Evolutionary conservation across 2,888 invertebrate genomes (phyloP), one percentile per base, ranked within the genome.

Genomic region (Tenthredo scrophulariae): DNA sequence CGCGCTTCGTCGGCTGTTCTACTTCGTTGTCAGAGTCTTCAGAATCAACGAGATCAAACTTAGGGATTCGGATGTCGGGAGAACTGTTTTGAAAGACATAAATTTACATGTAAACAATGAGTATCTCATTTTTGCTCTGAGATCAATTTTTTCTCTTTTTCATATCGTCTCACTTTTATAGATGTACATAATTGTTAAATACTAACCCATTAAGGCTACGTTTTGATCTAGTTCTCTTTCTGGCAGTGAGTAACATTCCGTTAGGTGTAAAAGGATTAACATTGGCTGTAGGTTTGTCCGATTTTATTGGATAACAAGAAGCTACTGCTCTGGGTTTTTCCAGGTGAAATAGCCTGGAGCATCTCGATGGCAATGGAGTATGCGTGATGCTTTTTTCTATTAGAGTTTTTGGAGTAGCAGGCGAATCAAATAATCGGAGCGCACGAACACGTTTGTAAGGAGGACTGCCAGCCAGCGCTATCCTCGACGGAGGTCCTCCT

Each of bases 241-340:
- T 96, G 86, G 96, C 96, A 84, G 95, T 95, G 86, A 96, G 90
- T 43, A 96, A 93, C 95, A 96, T 95, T 87, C 96, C 97, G 90
- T 96, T 96, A 5, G 97, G 97, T 5, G 97, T 97, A 90, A 98
- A 98, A 0, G 98, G 98, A 94, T 98, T 98, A 72, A 98, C 96
- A 93, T 98, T 98, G 43, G 96, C 97, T 0, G 95, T 91, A 0
- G 96, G 95, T 85, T 95, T 94, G 5, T 94, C 94, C 37, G 91
- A 90, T 90, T 93, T 94, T 65, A 89, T 91, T 89, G 93, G 94
- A 84, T 91, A 92, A 84, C 86, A 88, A 33, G 90, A 89, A 15
- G 94, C 91, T n/a, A 94, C 93, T 58, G 93, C 91, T 86, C 93
- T 92, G 18, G 94, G 94, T 90, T 94, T 94, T 62, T 94, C 94